Evolutionary conservation across 2,113 vertebrate genomes (phyloP), one percentile per base, ranked within the genome.

Genomic region (Scatophagus argus): DNA sequence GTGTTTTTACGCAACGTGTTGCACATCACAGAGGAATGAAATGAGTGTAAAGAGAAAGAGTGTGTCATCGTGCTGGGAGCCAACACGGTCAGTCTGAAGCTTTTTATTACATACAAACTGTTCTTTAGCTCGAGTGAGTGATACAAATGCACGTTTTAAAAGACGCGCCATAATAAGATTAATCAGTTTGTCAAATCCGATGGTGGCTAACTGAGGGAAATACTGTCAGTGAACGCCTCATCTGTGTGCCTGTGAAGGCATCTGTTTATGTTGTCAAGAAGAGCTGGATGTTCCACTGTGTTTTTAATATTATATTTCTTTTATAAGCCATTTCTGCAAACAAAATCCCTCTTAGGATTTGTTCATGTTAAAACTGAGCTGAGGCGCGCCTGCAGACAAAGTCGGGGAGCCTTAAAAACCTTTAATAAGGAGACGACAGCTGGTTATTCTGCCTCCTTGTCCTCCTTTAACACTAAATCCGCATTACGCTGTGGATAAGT

Each of bases 391-490:
- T 2, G 32, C 56, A 80, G 69, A 87, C 60, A 63, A 77, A 79
- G 74, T 60, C 32, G 6, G 21, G 31, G 68, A 71, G 65, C 34
- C 63, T 72, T 74, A 66, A 77, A 73, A 76, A 68, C 74, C 61
- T 67, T 58, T 77, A 83, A 80, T 63, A 75, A 77, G 59, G 59
- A 79, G 79, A 41, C 27, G 41, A 76, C 63, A 68, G 77, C 27
- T 43, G 8, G 63, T 79, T 83, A 82, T 78, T 82, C 61, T 78
- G 61, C 62, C 69, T 85, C 64, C 75, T 84, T 64, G 64, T 82
- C 69, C 75, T 74, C 54, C 68, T 84, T 82, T 66, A 75, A 77
- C 69, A 29, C 65, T 78, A 86, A 83, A 79, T 82, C 84, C 79
- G 60, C 65, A 72, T 89, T 74, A 88, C 68, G 34, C 67, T 55